Evolutionary conservation across 2,113 vertebrate species (phyloP).

Genomic region (Gavia stellata): DNA sequence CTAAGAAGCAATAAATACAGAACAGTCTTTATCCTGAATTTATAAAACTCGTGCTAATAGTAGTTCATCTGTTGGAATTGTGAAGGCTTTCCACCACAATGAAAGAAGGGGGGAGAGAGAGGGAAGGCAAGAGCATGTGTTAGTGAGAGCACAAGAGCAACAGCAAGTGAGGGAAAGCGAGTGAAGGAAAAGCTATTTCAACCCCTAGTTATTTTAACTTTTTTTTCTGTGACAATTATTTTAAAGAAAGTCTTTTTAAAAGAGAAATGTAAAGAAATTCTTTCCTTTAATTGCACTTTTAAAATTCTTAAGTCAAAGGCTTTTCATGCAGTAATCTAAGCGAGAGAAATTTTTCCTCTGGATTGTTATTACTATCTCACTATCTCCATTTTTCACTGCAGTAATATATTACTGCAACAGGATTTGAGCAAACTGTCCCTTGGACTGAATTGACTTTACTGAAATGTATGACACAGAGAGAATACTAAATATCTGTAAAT

Average conservation of each 20-base stretch:
- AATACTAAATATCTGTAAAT: not conserved
- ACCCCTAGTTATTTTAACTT: not conserved
- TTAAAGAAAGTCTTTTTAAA: not conserved
- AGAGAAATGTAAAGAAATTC: not conserved
- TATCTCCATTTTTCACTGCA: slow-evolving; percentile 33
- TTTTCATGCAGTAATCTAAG: not conserved
- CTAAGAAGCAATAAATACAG: not conserved
- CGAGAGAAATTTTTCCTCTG: not conserved
- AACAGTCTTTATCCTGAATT: not conserved
- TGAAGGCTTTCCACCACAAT: not conserved
- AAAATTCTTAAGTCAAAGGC: not conserved
- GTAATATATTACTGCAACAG: not conserved
- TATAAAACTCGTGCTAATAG: not conserved
- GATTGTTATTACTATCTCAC: not conserved
- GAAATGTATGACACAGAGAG: not conserved
- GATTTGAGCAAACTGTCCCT: not conserved
- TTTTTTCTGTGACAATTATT: not conserved
- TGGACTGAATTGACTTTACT: not conserved
- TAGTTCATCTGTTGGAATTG: not conserved
- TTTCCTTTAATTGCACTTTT: not conserved
- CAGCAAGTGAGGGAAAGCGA: not conserved
- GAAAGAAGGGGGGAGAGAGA: not conserved
- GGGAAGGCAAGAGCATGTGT: not conserved
- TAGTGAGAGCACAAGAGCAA: fast-evolving
- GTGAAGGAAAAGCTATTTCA: not conserved